Conservation (phyloP, 2,888 invertebrate species). For the Dorcus parallelipipedus region DNA sequence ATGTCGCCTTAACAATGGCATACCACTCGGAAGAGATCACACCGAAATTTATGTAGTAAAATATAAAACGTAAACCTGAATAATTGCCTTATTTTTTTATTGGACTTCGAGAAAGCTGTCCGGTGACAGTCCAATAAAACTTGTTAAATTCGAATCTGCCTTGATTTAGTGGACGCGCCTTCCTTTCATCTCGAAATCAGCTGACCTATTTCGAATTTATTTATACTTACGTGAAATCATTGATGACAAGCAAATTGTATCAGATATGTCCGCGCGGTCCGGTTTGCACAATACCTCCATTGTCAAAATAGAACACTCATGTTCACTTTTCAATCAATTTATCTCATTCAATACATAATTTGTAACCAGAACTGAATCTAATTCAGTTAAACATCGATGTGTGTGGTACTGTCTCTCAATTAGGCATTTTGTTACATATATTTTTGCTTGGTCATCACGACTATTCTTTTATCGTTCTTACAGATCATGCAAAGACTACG, state of each 20-base stretch:
- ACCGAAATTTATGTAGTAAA: conserved; percentile 12
- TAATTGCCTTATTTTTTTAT: conserved; percentile 2
- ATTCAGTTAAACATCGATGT: conserved; percentile 4
- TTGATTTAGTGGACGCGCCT: conserved; percentile 5
- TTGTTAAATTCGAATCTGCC: conserved; percentile 14
- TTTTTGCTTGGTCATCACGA: neutral
- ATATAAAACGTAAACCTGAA: conserved; percentile 3
- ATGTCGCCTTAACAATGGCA: conserved; percentile 8
- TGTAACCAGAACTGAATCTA: conserved; percentile 6
- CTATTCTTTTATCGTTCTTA: no score
- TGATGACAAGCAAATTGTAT: conserved; percentile 12
- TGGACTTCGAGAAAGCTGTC: conserved; percentile 5
- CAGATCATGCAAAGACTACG: no score
- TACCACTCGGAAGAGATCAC: conserved; percentile 6
- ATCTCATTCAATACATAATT: conserved; percentile 3
- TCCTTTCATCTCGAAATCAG: conserved; percentile 9
- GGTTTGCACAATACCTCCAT: conserved; percentile 9
- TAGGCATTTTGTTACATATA: conserved; percentile 1
- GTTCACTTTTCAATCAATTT: conserved; percentile 7
- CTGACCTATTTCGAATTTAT: conserved; percentile 7
- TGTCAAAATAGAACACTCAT: conserved; percentile 14
- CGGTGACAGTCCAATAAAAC: conserved; percentile 7
- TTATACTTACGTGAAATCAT: conserved; percentile 8
- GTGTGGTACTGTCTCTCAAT: conserved; percentile 4
- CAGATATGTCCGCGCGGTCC: neutral